Conservation (phyloP, 2,797 vertebrate species). For the Lacerta bilineata region DNA sequence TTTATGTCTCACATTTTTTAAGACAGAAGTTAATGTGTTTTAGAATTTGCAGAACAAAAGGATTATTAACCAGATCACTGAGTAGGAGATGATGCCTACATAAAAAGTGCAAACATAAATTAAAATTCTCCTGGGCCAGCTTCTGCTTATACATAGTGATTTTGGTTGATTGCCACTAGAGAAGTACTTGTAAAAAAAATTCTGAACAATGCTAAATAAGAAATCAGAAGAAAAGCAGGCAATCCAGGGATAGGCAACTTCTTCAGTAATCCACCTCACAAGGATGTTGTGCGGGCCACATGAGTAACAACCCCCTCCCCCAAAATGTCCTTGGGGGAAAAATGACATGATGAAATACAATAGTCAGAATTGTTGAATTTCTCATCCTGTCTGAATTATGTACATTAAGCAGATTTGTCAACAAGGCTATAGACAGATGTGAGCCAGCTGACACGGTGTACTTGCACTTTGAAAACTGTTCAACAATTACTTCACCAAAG, state of each 20-base stretch:
- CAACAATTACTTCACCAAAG: no score
- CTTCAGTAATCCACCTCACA: neutral
- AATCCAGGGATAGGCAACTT: neutral
- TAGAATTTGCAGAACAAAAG: constrained; percentile 23
- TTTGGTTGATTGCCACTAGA: neutral
- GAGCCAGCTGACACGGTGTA: no score
- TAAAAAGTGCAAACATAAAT: constrained; percentile 4
- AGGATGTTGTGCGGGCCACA: neutral
- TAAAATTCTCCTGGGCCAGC: neutral
- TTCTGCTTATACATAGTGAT: constrained; percentile 16
- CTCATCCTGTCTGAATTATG: neutral
- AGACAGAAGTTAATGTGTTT: neutral
- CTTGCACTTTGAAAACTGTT: no score
- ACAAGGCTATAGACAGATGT: no score
- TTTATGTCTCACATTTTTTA: constrained; percentile 33
- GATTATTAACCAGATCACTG: constrained; percentile 15
- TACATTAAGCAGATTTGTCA: neutral
- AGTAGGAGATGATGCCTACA: neutral
- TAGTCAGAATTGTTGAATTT: neutral
- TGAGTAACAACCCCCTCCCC: neutral
- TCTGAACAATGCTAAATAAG: neutral
- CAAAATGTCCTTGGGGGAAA: no score
- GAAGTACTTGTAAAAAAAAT: neutral
- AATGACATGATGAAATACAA: no score
- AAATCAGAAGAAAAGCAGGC: no score